These are phyloP conservation scores for Drosophila tristis DNA, from an alignment of 1,140 invertebrate genomes.

Conservation along the genomic window DNA sequence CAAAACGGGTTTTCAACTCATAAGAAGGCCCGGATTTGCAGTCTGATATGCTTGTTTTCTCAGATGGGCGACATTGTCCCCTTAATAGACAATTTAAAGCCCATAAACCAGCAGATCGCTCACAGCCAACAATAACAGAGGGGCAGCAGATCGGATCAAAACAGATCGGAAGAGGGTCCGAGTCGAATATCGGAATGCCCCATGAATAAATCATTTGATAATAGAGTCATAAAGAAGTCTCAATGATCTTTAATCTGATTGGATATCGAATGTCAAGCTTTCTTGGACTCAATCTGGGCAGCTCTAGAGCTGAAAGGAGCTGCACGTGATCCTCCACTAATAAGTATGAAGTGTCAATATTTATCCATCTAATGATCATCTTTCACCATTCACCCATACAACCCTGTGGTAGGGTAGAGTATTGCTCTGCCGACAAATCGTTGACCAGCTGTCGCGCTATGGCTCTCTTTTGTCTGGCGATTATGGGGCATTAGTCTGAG, in stretches of 20 bases:
- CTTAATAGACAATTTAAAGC: conserved; percentile 82
- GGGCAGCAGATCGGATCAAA: conserved; percentile 32
- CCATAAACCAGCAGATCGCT: conserved; percentile 76
- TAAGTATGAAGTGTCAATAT: conserved; percentile 12
- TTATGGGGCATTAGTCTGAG: conserved; percentile 65
- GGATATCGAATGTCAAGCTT: neutral
- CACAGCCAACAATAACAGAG: conserved; percentile 45
- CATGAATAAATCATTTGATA: conserved; percentile 54
- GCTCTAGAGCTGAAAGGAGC: neutral
- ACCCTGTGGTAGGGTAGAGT: conserved; percentile 14
- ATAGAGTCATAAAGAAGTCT: conserved; percentile 46
- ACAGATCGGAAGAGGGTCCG: conserved; percentile 31
- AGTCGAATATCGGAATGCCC: conserved; percentile 24
- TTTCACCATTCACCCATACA: neutral
- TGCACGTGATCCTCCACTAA: neutral
- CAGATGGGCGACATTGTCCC: conserved; percentile 71
- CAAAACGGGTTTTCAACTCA: conserved; percentile 65
- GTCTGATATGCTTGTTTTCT: conserved; percentile 18
- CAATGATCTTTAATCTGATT: conserved; percentile 50
- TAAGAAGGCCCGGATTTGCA: conserved; percentile 59
- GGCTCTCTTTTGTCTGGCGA: conserved; percentile 48
- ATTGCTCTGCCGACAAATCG: conserved; percentile 7
- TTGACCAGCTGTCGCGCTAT: conserved; percentile 4
- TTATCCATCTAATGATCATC: neutral
- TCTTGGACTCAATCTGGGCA: neutral